Conservation (phyloP, 2,797 vertebrate species). For the Sebastes cheni region DNA sequence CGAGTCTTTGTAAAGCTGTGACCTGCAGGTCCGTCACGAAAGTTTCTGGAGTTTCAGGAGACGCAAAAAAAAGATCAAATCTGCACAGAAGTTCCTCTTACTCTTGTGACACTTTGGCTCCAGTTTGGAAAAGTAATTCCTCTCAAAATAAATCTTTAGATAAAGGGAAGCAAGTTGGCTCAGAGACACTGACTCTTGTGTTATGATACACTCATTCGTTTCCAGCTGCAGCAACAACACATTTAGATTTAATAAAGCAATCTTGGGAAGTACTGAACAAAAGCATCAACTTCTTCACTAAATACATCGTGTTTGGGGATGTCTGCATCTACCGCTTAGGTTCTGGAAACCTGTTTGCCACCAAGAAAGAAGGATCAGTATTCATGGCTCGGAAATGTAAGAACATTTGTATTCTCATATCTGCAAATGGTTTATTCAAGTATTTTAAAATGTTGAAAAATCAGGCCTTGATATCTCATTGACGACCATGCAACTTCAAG, state of each 20-base stretch:
- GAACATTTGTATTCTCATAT: background rate
- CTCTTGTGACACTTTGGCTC: background rate
- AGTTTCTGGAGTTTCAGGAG: background rate
- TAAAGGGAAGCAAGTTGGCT: background rate
- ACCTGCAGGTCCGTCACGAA: background rate
- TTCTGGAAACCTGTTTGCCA: background rate
- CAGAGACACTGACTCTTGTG: background rate
- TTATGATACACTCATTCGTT: background rate
- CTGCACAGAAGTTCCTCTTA: background rate
- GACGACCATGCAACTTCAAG: background rate
- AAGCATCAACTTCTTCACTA: background rate
- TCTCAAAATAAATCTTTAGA: background rate
- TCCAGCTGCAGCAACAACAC: background rate
- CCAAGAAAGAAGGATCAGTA: background rate
- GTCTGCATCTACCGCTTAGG: background rate
- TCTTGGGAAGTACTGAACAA: background rate
- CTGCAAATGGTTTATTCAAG: background rate
- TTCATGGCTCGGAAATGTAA: background rate
- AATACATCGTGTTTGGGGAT: background rate
- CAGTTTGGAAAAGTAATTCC: background rate
- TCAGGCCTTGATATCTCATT: background rate
- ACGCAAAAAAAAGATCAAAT: background rate
- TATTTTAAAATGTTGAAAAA: background rate
- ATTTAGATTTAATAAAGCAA: background rate
- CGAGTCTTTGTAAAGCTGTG: background rate